Evolutionary conservation across 2,113 vertebrate genomes (phyloP).

Genomic region (Panthera uncia): DNA sequence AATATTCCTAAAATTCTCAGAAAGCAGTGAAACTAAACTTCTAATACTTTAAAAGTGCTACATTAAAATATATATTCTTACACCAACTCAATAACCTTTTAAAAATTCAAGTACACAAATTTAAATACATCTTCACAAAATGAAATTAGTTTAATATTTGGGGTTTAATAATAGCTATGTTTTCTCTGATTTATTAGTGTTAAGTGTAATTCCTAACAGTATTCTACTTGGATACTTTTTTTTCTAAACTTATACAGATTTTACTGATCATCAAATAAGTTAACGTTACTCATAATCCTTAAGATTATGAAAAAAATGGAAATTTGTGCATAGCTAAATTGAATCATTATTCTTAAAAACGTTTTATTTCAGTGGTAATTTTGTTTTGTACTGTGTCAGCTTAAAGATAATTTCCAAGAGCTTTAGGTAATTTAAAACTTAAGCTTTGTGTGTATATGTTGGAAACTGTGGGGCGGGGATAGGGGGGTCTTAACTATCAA

Average conservation of each 20-base stretch:
- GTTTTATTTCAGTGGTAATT: not conserved
- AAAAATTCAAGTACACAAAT: not conserved
- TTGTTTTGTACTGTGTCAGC: not conserved
- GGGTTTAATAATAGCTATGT: not conserved
- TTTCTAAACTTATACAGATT: not conserved
- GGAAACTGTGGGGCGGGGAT: not conserved
- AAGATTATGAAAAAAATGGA: not conserved
- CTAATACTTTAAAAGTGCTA: slow-evolving; percentile 6
- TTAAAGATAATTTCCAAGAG: slow-evolving; percentile 14
- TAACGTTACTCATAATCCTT: not conserved
- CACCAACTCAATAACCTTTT: slow-evolving; percentile 18
- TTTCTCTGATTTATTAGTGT: not conserved
- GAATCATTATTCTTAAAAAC: not conserved
- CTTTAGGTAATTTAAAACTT: slow-evolving; percentile 20
- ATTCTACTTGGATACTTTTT: not conserved
- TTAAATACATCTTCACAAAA: not conserved
- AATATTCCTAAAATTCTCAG: not conserved
- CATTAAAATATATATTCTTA: not conserved
- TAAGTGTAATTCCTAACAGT: slow-evolving; percentile 16
- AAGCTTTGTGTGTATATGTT: not conserved
- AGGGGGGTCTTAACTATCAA: not conserved
- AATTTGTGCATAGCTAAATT: not conserved
- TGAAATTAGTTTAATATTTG: not conserved
- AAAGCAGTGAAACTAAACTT: not conserved
- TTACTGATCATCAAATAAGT: not conserved